Evolutionary conservation across 2,797 vertebrate genomes (phyloP).

Genomic region (Oreochromis mossambicus): DNA sequence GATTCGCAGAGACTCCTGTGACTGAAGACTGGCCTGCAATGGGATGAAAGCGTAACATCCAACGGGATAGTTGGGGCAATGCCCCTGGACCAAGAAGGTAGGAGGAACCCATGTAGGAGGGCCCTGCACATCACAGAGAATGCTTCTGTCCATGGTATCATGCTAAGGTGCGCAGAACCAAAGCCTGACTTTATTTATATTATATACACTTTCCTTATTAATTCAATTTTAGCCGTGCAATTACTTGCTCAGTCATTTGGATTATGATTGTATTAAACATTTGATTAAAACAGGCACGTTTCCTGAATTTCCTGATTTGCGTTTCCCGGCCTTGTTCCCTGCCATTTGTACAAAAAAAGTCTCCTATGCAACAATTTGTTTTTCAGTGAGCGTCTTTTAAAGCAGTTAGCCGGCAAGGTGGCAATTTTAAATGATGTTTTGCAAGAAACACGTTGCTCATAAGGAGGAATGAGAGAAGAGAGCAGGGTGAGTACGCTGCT

Average conservation of each 20-base stretch:
- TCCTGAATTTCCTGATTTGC: background rate
- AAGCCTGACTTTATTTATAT: background rate
- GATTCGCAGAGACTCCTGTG: background rate
- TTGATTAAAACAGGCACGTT: background rate
- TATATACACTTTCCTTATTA: background rate
- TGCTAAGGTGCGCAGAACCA: background rate
- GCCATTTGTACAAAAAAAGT: background rate
- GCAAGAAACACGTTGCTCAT: background rate
- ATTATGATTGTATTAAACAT: background rate
- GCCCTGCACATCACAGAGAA: background rate
- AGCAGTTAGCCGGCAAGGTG: rapidly evolving
- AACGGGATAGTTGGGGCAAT: background rate
- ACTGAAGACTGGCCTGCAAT: background rate
- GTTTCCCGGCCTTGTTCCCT: background rate
- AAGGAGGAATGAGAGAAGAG: background rate
- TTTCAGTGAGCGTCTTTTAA: background rate
- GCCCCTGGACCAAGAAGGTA: rapidly evolving
- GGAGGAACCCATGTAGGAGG: background rate
- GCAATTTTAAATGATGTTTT: background rate
- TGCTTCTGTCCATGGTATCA: background rate
- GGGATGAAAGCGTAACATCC: background rate
- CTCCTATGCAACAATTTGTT: background rate
- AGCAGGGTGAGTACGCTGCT: background rate
- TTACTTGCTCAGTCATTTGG: background rate
- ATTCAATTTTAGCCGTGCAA: background rate